Evolutionary conservation across 2,888 invertebrate species (phyloP), one percentile per base, ranked within the genome.

Genomic region (Cyaniris semiargus): DNA sequence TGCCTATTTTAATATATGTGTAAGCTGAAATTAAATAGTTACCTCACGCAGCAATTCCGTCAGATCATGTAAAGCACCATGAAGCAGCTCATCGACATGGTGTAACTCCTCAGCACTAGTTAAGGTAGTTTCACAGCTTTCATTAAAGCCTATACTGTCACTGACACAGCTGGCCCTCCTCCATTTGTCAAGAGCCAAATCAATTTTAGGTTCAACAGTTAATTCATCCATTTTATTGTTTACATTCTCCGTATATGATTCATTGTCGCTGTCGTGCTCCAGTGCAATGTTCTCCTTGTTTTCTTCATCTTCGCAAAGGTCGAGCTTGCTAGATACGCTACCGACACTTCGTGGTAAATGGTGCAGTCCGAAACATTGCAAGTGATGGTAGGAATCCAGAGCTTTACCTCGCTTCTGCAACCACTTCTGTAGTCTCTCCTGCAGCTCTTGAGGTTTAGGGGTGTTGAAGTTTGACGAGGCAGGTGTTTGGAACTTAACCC

Each of bases 41-140:
- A 95, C 95, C 87, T 95, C 95, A 77, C 88, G 83, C 79, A 95
- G 85, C 75, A 95, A 81, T 78, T 93, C 91, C 0, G 94, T 90
- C 23, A 95, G 83, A 83, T 95, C 95, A 81, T 88, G 90, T 80
- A 95, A 82, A 0, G 95, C 94, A 2, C 94, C 95, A 0, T 88
- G 81, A 0, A 94, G 85, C 44, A 95, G 78, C 72, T 90, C 88
- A 1, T 86, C 82, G 34, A 86, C 84, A 3, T 83, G 80, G 6
- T 83, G 82, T 8, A 83, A 66, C 1, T 79, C 83, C 75, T 84
- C 88, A 6, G 81, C 84, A 0, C 87, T 84, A 0, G 88, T 88
- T 34, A 88, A 60, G 0, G 87, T 87, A 0, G 86, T 86, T 13
- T 88, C 85, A 0, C 81, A 83, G 0, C 87, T 89, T 0, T 92